phyloP scores from a whole-genome alignment of 2,888 invertebrate species.

The Tenthredo notha region DNA sequence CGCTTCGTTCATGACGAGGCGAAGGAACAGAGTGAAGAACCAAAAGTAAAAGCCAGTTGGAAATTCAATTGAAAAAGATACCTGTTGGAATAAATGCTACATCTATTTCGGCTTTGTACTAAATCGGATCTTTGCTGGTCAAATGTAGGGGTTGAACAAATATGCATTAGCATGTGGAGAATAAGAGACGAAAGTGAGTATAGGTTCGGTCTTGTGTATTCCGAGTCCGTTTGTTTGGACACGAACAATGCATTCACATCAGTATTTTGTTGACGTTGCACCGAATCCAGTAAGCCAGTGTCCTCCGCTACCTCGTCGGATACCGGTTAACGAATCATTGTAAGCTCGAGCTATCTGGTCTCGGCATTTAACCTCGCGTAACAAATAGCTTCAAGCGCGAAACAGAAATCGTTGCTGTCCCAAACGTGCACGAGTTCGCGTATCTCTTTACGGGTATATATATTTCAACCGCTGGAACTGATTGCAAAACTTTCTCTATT shows the following conservation, averaged over 20 bases:
- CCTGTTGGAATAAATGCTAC: neutral
- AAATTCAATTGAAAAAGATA: neutral
- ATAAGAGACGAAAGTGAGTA: neutral
- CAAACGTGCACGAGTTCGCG: neutral
- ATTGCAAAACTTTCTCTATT: conserved; percentile 38
- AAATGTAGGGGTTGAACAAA: conserved; percentile 18
- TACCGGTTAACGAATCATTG: conserved; percentile 49
- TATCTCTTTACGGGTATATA: neutral
- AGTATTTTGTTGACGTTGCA: conserved; percentile 41
- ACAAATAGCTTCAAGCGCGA: conserved; percentile 36
- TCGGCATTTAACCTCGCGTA: conserved; percentile 40
- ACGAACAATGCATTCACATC: neutral
- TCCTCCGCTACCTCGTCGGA: neutral
- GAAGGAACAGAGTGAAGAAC: neutral
- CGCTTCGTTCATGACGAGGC: neutral
- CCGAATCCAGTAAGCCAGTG: conserved; percentile 31
- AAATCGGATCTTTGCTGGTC: conserved; percentile 6
- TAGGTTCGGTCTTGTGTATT: neutral
- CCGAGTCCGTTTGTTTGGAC: conserved; percentile 31
- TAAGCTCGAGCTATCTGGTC: conserved; percentile 34
- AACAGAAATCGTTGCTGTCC: conserved; percentile 22
- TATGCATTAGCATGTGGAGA: conserved; percentile 20
- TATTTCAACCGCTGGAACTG: conserved; percentile 48
- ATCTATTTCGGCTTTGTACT: conserved; percentile 7
- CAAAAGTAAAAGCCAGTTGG: neutral